phyloP scores from a whole-genome alignment of 2,888 invertebrate species.

The Graphium colonna region DNA sequence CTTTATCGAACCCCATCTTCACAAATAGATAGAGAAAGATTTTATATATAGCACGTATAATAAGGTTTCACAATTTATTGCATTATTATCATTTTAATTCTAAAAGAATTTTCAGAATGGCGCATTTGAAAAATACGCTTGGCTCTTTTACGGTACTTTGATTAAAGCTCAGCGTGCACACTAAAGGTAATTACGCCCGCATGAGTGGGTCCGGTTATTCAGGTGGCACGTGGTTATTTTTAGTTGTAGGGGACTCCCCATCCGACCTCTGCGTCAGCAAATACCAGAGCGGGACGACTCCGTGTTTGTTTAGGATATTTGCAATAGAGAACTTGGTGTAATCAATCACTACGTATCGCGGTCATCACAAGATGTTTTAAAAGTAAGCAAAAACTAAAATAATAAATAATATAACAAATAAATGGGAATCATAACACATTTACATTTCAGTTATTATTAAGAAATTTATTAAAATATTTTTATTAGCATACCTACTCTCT shows the following conservation, averaged over 20 bases:
- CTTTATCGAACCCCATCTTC: too few relatives aligned
- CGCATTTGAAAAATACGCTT: constrained; percentile 7
- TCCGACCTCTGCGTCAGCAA: constrained; percentile 8
- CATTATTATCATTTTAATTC: background rate
- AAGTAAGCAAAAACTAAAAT: constrained; percentile 8
- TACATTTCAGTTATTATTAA: too few relatives aligned
- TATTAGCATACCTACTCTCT: too few relatives aligned
- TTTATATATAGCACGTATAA: too few relatives aligned
- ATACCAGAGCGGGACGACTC: constrained; percentile 10
- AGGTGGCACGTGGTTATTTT: constrained; percentile 25
- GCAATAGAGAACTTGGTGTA: background rate
- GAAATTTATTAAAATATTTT: too few relatives aligned
- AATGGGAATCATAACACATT: too few relatives aligned
- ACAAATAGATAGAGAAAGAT: too few relatives aligned
- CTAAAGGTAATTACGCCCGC: constrained; percentile 26
- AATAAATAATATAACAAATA: too few relatives aligned
- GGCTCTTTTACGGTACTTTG: constrained; percentile 22
- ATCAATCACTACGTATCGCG: background rate
- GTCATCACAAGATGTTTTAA: too few relatives aligned
- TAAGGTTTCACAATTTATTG: too few relatives aligned
- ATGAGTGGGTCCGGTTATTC: constrained; percentile 24
- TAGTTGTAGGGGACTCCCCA: constrained; percentile 23
- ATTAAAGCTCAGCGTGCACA: constrained; percentile 27
- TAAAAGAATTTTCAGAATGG: background rate
- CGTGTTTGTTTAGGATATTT: constrained; percentile 13